Evolutionary conservation across 2,113 vertebrate species (phyloP).

Genomic region (Sardina pilchardus): DNA sequence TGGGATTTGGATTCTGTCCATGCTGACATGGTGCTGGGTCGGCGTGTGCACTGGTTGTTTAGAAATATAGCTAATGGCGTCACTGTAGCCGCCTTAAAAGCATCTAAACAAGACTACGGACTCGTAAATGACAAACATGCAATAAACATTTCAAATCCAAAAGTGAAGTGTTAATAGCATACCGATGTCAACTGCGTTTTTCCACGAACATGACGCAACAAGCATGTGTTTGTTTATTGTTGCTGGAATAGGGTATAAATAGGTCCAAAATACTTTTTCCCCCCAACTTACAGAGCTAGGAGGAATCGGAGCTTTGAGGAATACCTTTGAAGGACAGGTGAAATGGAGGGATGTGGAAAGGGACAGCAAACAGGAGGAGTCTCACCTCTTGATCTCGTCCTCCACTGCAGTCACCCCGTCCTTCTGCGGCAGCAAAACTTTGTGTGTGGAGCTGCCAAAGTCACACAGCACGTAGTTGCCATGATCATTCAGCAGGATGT

Average conservation of each 20-base stretch:
- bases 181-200: no score
- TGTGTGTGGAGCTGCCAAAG: constrained; percentile 95
- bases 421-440: constrained; percentile 86
- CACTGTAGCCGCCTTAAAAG: background rate
- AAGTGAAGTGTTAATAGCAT: no score
- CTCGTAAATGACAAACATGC: background rate
- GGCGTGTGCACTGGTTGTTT: background rate
- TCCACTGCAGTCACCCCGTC: constrained; percentile 92
- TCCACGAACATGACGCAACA: no score
- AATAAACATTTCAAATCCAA: background rate
- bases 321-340: background rate
- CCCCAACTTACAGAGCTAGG: no score
- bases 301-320: no score
- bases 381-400: constrained; percentile 97
- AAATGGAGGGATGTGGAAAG: background rate
- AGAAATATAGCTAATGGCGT: background rate
- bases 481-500: constrained; percentile 89
- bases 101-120: background rate
- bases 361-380: background rate
- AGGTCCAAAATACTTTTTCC: no score
- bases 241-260: background rate
- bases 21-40: background rate
- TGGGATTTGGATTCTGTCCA: background rate
- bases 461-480: constrained; percentile 96
- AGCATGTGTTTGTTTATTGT: background rate